phyloP scores from a whole-genome alignment of 2,888 invertebrate species.

The Andrena marginata region DNA sequence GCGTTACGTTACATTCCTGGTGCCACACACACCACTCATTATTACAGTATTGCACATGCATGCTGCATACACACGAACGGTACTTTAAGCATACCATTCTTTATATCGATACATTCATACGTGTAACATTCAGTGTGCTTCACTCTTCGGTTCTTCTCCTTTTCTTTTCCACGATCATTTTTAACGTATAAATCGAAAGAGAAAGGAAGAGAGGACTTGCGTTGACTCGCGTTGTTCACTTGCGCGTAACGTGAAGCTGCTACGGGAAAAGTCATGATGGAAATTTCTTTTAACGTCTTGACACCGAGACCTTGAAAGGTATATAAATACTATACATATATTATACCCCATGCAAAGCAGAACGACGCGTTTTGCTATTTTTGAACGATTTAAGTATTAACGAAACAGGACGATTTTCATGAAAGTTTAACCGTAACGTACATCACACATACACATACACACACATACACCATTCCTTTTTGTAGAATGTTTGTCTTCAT shows the following conservation, averaged over 20 bases:
- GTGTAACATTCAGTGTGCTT: constrained; percentile 74
- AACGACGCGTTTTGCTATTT: constrained; percentile 54
- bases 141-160: constrained; percentile 48
- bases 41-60: constrained; percentile 80
- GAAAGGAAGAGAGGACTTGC: constrained; percentile 17
- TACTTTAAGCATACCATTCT: constrained; percentile 68
- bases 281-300: constrained; percentile 46
- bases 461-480: constrained; percentile 62
- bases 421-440: constrained; percentile 61
- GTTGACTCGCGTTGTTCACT: constrained; percentile 29
- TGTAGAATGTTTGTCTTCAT: constrained; percentile 66
- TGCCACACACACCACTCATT: constrained; percentile 73
- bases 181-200: constrained; percentile 23
- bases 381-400: constrained; percentile 62
- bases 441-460: constrained; percentile 54
- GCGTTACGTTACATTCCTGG: constrained; percentile 79
- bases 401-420: constrained; percentile 54
- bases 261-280: constrained; percentile 29
- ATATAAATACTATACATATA: constrained; percentile 34
- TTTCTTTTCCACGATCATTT: constrained; percentile 31
- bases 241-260: constrained; percentile 57
- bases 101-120: constrained; percentile 74
- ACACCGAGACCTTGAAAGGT: constrained; percentile 39
- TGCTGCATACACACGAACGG: constrained; percentile 76
- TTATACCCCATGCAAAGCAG: constrained; percentile 34